Evolutionary conservation across 2,888 invertebrate genomes (phyloP).

Genomic region (Isoperla grammatica): DNA sequence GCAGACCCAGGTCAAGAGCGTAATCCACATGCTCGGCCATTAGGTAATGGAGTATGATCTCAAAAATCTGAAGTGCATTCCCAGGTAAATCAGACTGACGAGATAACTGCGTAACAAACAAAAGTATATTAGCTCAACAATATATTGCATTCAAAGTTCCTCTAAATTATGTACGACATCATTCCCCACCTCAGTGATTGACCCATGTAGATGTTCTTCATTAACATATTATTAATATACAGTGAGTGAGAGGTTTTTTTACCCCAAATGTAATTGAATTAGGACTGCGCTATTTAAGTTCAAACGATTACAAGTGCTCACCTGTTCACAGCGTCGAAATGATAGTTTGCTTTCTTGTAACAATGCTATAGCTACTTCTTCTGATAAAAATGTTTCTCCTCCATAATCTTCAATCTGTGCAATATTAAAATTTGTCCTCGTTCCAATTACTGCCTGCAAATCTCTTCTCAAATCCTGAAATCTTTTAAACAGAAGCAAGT

Average conservation of each 20-base stretch:
- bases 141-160: no score
- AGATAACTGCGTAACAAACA: slow-evolving; percentile 56
- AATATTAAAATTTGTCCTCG: slow-evolving; percentile 87
- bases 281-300: no score
- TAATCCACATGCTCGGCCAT: slow-evolving; percentile 93
- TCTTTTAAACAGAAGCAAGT: no score
- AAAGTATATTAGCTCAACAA: no score
- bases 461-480: slow-evolving; percentile 91
- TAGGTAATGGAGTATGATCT: slow-evolving; percentile 76
- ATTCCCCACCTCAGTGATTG: no score
- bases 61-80: slow-evolving; percentile 76
- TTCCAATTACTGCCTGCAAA: slow-evolving; percentile 87
- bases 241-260: no score
- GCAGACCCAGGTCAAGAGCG: slow-evolving; percentile 88
- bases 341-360: slow-evolving; percentile 87
- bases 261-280: no score
- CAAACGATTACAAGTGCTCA: no score
- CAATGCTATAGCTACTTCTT: slow-evolving; percentile 86
- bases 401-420: slow-evolving; percentile 94
- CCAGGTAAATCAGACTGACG: slow-evolving; percentile 66
- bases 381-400: slow-evolving; percentile 94
- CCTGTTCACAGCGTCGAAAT: slow-evolving; percentile 78
- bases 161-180: background rate
- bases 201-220: no score
- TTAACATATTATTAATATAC: no score